phyloP scores from a whole-genome alignment of 2,113 vertebrate genomes.

The Trochalopteron elliotii region DNA sequence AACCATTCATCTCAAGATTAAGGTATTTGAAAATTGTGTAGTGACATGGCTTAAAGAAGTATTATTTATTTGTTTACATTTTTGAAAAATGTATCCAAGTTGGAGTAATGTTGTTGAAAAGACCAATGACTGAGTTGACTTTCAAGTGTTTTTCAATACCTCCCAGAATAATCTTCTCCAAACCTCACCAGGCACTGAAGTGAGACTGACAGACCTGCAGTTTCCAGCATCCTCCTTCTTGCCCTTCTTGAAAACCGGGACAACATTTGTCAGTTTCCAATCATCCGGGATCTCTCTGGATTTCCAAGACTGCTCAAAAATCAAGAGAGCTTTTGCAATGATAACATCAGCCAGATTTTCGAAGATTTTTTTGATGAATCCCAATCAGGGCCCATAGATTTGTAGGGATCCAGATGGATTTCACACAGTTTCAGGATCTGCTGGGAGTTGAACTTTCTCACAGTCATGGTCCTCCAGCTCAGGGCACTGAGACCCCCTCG shows the following conservation, averaged over 20 bases:
- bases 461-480: not conserved
- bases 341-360: not conserved
- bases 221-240: not conserved
- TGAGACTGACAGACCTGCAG: not conserved
- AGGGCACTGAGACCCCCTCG: not conserved
- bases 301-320: not conserved
- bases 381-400: not conserved
- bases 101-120: not conserved
- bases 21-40: not conserved
- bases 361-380: not conserved
- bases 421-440: not conserved
- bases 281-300: not conserved
- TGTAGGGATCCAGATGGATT: not conserved
- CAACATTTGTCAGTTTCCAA: not conserved
- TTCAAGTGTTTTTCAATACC: not conserved
- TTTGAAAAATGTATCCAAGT: not conserved
- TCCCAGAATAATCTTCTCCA: not conserved
- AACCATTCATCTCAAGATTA: not conserved
- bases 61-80: not conserved
- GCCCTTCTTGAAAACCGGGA: not conserved
- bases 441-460: fast-evolving
- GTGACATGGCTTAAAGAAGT: not conserved
- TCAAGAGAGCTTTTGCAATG: not conserved
- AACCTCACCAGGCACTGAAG: not conserved
- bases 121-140: not conserved